Percentiles rank a stretch among this genome's conserved stretches.
phyloP scores from a whole-genome alignment of 2,113 vertebrate species.

The Erythrocebus patas region DNA sequence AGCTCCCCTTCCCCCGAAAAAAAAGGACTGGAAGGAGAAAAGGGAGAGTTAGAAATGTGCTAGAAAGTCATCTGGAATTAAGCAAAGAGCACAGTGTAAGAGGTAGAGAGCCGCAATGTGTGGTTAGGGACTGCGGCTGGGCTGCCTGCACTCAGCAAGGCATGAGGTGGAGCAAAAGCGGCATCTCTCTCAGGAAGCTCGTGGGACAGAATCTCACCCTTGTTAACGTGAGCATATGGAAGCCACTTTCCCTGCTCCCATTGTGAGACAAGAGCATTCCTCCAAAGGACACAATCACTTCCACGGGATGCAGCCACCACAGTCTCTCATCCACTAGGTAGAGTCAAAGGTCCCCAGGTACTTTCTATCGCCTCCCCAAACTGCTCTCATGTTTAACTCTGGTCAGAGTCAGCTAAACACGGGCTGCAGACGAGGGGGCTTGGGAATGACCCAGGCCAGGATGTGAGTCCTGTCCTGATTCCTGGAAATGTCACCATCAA shows the following conservation, averaged over 20 bases:
- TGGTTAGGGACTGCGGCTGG: background rate
- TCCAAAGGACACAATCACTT: background rate
- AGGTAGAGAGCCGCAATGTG: rapidly evolving
- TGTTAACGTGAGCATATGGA: background rate
- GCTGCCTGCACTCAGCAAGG: background rate
- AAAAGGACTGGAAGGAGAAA: background rate
- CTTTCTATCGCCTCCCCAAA: background rate
- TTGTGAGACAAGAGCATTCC: too few relatives aligned
- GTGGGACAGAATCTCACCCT: background rate
- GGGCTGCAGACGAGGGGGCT: background rate
- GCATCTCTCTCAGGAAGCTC: background rate
- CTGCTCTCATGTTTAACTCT: background rate
- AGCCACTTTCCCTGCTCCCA: background rate
- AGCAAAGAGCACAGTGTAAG: rapidly evolving
- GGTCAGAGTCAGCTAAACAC: background rate
- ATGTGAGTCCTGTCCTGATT: background rate
- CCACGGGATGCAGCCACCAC: too few relatives aligned
- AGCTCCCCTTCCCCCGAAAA: background rate
- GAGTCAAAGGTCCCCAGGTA: background rate
- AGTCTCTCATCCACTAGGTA: background rate
- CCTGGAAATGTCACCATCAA: background rate
- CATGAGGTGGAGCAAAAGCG: rapidly evolving
- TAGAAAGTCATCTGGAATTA: background rate
- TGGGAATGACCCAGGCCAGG: background rate
- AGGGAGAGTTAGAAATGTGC: background rate